Evolutionary conservation across 2,888 invertebrate species (phyloP).

Genomic region (Drosophila mimetica): DNA sequence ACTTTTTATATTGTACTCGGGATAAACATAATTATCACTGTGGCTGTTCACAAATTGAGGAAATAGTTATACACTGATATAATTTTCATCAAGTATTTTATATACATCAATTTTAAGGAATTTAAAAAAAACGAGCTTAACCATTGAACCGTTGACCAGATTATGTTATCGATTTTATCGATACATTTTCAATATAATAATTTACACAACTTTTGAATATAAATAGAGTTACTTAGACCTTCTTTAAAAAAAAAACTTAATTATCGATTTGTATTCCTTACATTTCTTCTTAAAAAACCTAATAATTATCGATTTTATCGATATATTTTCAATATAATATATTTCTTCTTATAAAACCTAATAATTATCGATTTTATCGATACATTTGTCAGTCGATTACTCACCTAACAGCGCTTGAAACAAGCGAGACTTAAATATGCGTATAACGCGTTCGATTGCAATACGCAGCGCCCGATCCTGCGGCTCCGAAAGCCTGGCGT

Average conservation of each 20-base stretch:
- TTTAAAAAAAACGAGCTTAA: no score
- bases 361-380: background rate
- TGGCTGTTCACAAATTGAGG: background rate
- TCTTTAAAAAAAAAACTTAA: background rate
- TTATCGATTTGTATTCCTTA: no score
- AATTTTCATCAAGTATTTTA: no score
- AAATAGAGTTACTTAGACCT: background rate
- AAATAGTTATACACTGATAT: background rate
- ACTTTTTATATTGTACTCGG: background rate
- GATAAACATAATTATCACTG: background rate
- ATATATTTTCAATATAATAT: no score
- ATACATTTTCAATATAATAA: no score
- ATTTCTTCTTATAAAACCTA: background rate
- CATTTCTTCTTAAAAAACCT: background rate
- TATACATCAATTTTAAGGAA: no score
- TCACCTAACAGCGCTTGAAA: conserved; percentile 99
- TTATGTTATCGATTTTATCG: no score
- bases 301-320: no score
- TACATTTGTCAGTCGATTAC: conserved; percentile 79
- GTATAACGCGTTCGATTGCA: conserved; percentile 98
- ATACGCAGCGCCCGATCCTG: conserved; percentile 97
- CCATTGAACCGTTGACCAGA: no score
- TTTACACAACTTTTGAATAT: no score
- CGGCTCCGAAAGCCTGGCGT: conserved; percentile 95
- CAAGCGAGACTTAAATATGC: conserved; percentile 98